Evolutionary conservation across 30 jellyfish, hydroid and myxozoan species (phyloP), one percentile per base, ranked within the genome.

Genomic region (Turritopsis dohrnii): DNA sequence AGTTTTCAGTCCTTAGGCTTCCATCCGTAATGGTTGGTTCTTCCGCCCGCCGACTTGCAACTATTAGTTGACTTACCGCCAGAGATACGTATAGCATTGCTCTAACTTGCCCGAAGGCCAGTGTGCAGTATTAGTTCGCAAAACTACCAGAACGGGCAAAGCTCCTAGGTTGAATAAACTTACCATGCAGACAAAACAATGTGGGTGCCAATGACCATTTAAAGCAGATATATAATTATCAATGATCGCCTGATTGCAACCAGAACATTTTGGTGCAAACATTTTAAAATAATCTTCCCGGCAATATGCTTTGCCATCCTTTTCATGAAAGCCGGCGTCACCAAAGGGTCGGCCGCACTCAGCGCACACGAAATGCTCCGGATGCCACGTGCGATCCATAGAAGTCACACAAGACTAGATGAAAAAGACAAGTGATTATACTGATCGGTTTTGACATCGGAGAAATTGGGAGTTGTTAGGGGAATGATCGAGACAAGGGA

Each of bases 201-300:
- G 90, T 60, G 98, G 96, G 86, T 92, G 98, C 98, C 98, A 92
- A 54, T 88, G 96, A 25, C 98, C 98, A 73, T 85, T 88, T 29
- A 92, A 83, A 7, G 98, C 98, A 53, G 96, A 80, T 16, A 92
- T 88, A 80, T 88, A 92, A 81, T 92, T 92, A 65, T 88, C 98
- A 87, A 88, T 84, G 60, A 92, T 92, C 73, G 98, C 94, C 30
- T 86, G 84, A 71, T 88, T 90, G 54, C 98, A 92, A 28, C 96
- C 96, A 60, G 91, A 87, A 84, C 98, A 92, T 72, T 92, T 92
- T 26, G 96, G 96, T 1, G 96, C 98, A 72, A 88, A 92, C 82
- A 88, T 72, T 16, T 89, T 89, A 71, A 76, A 88, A 69, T 88
- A 92, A 81, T 88, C 96, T 8, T 92, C 98, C 18, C 98, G 89